Conservation (phyloP, 2,888 invertebrate species). For the Eudemis profundana region DNA sequence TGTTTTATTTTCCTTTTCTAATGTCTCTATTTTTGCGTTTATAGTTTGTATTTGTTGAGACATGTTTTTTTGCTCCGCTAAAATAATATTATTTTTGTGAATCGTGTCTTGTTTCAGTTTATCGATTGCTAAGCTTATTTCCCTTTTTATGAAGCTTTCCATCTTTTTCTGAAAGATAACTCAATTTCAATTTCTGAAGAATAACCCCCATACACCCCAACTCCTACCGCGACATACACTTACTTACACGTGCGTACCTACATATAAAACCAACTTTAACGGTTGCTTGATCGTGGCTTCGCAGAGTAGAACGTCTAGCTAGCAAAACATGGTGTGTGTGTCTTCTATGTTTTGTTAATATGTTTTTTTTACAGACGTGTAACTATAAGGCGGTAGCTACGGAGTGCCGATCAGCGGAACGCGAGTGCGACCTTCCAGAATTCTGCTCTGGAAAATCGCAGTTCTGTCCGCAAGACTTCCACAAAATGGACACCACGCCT, state of each 20-base stretch:
- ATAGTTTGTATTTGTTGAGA: neutral
- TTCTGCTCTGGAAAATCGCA: constrained; percentile 97
- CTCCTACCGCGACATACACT: too few species aligned
- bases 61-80: neutral
- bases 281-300: too few species aligned
- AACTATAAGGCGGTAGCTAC: constrained; percentile 91
- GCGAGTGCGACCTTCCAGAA: constrained; percentile 98
- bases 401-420: constrained; percentile 91
- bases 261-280: too few species aligned
- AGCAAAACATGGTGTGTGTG: too few species aligned
- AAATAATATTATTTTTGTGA: neutral
- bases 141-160: too few species aligned
- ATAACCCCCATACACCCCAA: too few species aligned
- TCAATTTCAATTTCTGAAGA: too few species aligned
- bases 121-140: neutral
- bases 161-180: too few species aligned
- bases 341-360: too few species aligned
- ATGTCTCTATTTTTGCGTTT: neutral
- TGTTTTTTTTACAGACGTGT: constrained; percentile 85
- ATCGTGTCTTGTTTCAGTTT: neutral
- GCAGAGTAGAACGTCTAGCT: too few species aligned
- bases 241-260: too few species aligned
- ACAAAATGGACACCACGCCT: constrained; percentile 93
- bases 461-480: constrained; percentile 96
- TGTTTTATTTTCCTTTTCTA: neutral